phyloP scores from a whole-genome alignment of 1,140 invertebrate species.

The Homalodisca vitripennis region DNA sequence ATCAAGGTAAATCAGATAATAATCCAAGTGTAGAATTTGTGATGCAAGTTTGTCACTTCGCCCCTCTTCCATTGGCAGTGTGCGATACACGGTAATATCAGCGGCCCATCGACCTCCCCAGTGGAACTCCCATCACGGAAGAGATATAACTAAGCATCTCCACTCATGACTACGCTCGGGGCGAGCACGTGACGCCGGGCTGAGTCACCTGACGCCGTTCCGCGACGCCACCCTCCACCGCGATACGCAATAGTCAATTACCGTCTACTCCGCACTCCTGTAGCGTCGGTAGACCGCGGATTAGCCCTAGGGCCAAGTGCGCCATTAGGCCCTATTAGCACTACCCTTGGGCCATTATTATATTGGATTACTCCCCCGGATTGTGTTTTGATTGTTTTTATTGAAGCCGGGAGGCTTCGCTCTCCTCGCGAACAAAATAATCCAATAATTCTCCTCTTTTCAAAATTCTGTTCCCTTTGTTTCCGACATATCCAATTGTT shows the following conservation, averaged over 20 bases:
- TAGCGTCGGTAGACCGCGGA: background rate
- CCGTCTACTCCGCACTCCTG: background rate
- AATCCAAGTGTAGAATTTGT: too few species aligned
- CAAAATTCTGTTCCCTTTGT: background rate
- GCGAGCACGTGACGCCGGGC: too few species aligned
- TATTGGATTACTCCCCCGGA: constrained; percentile 7
- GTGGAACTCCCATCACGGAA: too few species aligned
- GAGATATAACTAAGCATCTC: too few species aligned
- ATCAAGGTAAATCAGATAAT: too few species aligned
- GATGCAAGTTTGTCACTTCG: too few species aligned
- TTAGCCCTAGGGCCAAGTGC: background rate
- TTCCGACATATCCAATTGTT: constrained; percentile 8
- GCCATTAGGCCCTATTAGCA: constrained; percentile 10
- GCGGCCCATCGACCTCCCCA: too few species aligned
- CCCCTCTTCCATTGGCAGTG: too few species aligned
- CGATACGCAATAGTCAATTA: background rate
- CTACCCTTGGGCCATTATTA: constrained; percentile 10
- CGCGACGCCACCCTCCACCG: background rate
- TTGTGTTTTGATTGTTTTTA: constrained; percentile 15
- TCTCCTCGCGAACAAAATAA: constrained; percentile 2
- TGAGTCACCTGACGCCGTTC: background rate
- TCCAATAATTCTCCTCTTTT: constrained; percentile 16
- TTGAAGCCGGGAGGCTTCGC: background rate
- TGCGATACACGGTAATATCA: too few species aligned
- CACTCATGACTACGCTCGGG: too few species aligned